These are phyloP conservation scores for Malurus cyaneus DNA, from an alignment of 2,113 vertebrate genomes.

Conservation along the genomic window DNA sequence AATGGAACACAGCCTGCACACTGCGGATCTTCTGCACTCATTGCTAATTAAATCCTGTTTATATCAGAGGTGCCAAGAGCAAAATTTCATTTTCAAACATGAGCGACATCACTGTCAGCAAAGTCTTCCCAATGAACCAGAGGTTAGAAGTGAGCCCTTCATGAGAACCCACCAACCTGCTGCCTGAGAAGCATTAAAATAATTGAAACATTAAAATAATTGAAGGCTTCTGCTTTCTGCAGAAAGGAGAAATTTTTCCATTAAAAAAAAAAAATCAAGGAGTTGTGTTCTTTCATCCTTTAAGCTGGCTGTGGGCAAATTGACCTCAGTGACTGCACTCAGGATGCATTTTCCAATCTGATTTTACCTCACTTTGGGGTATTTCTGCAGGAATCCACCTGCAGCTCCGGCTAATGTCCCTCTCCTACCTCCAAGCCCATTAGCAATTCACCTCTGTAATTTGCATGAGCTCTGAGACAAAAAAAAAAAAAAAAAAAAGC, in stretches of 20 bases:
- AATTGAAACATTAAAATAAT: too few relatives aligned
- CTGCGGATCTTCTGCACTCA: background rate
- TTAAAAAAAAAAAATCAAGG: background rate
- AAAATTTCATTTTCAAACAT: background rate
- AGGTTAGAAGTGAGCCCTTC: background rate
- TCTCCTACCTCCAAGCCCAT: background rate
- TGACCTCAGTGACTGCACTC: background rate
- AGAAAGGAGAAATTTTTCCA: background rate
- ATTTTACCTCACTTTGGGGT: background rate
- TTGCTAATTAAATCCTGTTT: background rate
- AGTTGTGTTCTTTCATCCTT: background rate
- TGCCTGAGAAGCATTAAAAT: background rate
- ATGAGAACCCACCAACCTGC: background rate
- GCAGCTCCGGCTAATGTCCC: background rate
- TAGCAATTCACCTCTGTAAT: background rate
- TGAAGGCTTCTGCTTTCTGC: background rate
- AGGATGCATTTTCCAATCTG: background rate
- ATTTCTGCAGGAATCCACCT: background rate
- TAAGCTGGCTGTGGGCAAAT: background rate
- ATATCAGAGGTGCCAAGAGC: background rate
- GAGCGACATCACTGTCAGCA: rapidly evolving
- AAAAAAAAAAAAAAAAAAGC: background rate
- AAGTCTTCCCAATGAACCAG: background rate
- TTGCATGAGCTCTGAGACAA: background rate
- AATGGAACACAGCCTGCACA: background rate